Evolutionary conservation across 1,140 invertebrate genomes (phyloP), one percentile per base, ranked within the genome.

Genomic region (Archivesica marissinica): DNA sequence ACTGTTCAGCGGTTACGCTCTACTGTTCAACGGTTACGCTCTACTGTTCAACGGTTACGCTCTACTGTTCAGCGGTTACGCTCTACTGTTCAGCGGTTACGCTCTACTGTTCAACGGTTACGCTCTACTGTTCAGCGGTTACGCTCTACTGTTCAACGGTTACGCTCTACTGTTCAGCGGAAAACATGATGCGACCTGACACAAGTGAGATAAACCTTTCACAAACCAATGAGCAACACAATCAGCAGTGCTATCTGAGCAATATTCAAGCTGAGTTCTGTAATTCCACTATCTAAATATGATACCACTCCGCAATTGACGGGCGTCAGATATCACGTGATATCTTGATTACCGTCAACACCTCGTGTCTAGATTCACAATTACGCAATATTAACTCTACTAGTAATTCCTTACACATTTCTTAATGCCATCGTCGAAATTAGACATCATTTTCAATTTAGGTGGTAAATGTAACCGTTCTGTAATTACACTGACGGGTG

Each of bases 141-240:
- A n/a, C n/a, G n/a, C n/a, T n/a, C n/a, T n/a, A n/a, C n/a, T n/a
- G n/a, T n/a, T n/a, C n/a, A n/a, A n/a, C n/a, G n/a, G n/a, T n/a
- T n/a, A n/a, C n/a, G n/a, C 7, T 28, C 33, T 59, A 9, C 54
- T 59, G 23, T 25, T 70, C 39, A 23, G 7, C 47, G 38, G n/a
- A 23, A n/a, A 2, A 70, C 66, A 47, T 70, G 66, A 70, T 70
- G 66, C 44, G 30, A 9, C 13, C 33, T 47, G 66, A 70, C 66
- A 70, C 66, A 70, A 28, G 66, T 38, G 66, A 70, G 66, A 70
- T 70, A 70, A 70, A 41, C 38, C 11, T 70, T 38, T 70, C 66
- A 70, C 39, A 70, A 47, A 70, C n/a, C 3, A 25, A 13, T 23
- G 66, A 28, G 23, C 66, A 41, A 70, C 66, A 70, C 47, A 70